phyloP scores from a whole-genome alignment of 2,797 vertebrate genomes.

The Falco berigora region DNA sequence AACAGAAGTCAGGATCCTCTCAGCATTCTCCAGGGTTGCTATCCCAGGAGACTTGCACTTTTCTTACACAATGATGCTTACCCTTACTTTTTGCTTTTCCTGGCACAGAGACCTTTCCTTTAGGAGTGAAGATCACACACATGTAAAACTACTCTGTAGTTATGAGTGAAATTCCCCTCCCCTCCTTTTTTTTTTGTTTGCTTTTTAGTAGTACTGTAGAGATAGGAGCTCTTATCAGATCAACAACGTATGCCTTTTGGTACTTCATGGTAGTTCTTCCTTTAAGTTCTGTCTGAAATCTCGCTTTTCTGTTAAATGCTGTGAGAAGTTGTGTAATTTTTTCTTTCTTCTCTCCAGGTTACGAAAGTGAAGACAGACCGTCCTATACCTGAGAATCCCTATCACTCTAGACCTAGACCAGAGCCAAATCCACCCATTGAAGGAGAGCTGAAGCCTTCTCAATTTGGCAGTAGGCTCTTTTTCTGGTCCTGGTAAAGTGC shows the following conservation, averaged over 20 bases:
- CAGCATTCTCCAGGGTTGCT: neutral
- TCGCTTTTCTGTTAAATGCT: neutral
- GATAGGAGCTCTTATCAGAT: neutral
- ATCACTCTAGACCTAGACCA: constrained; percentile 86
- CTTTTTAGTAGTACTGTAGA: neutral
- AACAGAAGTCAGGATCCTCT: neutral
- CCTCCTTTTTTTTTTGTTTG: neutral
- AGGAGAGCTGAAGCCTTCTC: constrained; percentile 84
- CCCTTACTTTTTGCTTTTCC: neutral
- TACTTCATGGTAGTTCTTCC: neutral
- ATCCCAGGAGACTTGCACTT: neutral
- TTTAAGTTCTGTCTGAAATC: neutral
- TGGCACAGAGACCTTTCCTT: neutral
- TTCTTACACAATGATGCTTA: neutral
- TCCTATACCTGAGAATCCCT: constrained; percentile 86
- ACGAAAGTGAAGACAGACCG: constrained; percentile 93
- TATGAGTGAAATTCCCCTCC: neutral
- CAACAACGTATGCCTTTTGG: neutral
- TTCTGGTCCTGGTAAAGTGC: constrained; percentile 86
- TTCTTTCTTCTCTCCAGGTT: constrained; percentile 74
- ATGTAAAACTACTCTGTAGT: neutral
- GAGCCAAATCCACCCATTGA: constrained; percentile 80
- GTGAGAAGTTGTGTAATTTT: neutral
- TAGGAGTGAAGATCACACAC: neutral
- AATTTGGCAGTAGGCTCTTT: constrained; percentile 83